Evolutionary conservation across 1,140 invertebrate genomes (phyloP).

Genomic region (Lepidurus arcticus): DNA sequence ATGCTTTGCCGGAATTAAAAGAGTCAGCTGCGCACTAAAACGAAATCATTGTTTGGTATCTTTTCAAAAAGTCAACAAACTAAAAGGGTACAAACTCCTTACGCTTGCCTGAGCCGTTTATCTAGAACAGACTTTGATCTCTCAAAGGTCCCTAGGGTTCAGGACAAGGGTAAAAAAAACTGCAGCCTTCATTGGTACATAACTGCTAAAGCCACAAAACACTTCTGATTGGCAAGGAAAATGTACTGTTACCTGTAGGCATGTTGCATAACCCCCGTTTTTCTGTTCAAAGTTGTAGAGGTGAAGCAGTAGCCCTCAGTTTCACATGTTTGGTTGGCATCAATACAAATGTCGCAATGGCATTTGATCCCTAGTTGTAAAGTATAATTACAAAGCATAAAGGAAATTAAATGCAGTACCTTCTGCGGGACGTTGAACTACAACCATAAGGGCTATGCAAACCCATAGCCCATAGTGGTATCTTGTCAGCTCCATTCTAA

Average conservation of each 20-base stretch:
- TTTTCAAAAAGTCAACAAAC: background rate
- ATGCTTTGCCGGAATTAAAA: constrained; percentile 14
- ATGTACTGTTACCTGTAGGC: constrained; percentile 61
- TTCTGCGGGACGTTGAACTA: background rate
- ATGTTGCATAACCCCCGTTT: constrained; percentile 52
- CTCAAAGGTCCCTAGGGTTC: background rate
- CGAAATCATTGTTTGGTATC: background rate
- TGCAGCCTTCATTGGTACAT: background rate
- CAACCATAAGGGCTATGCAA: background rate
- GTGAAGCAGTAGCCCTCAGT: constrained; percentile 85
- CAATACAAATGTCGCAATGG: constrained; percentile 67
- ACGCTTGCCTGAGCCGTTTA: background rate
- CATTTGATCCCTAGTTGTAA: constrained; percentile 58
- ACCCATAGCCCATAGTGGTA: background rate
- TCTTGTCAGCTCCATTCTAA: background rate
- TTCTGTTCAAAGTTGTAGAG: constrained; percentile 56
- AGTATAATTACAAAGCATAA: background rate
- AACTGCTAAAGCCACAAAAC: constrained; percentile 23
- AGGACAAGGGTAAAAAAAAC: background rate
- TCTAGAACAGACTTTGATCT: constrained; percentile 10
- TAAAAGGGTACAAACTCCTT: background rate
- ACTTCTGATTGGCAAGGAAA: background rate
- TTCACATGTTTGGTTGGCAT: constrained; percentile 74
- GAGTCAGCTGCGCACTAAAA: background rate
- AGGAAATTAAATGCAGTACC: background rate